Base-by-base conservation (phyloP, 2,797 vertebrate species). In the Craterocephalus amniculus region DNA sequence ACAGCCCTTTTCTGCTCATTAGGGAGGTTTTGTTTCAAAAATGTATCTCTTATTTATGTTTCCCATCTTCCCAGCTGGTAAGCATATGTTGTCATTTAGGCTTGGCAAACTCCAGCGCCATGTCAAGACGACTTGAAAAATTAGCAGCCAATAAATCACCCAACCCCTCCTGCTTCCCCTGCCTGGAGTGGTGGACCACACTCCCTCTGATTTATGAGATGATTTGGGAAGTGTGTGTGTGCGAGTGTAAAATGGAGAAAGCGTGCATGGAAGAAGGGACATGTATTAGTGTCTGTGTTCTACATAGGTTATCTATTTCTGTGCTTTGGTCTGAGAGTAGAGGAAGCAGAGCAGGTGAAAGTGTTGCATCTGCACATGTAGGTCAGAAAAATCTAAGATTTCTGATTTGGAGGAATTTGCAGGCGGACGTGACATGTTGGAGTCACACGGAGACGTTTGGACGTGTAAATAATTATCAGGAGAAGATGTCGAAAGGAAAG, bases 121-220 rank as follows among this genome's bases (percentile, higher is more conserved):
- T 87, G 92, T 93, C 91, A 90, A 90, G 91, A 92, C 85, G 87
- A 89, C 90, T 92, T 92, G 91, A 93, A 90, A 93, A 93, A 93
- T 93, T 92, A 93, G 89, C 91, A 91, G 90, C 90, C 89, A 87
- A 94, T 94, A 93, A 93, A 94, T 93, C 92, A 93, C 83, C 70
- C 85, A 81, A 77, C 83, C 87, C 85, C 89, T 87, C 91, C 84
- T 74, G 84, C 88, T 88, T 84, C 83, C 84, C 75, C 79, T 84
- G 87, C 90, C 90, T 91, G 88, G 86, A 90, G 89, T 87, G 89
- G 87, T 88, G 90, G 89, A 91, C 89, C 90, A 91, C 91, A 91
- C 90, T 92, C 89, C 79, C 79, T 81, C 89, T 93, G 93, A 94
- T 94, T 94, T 94, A 94, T 94, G 88, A 89, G 84, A 92, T 88